Evolutionary conservation across 2,888 invertebrate genomes (phyloP).

Genomic region (Trichacis sp.): DNA sequence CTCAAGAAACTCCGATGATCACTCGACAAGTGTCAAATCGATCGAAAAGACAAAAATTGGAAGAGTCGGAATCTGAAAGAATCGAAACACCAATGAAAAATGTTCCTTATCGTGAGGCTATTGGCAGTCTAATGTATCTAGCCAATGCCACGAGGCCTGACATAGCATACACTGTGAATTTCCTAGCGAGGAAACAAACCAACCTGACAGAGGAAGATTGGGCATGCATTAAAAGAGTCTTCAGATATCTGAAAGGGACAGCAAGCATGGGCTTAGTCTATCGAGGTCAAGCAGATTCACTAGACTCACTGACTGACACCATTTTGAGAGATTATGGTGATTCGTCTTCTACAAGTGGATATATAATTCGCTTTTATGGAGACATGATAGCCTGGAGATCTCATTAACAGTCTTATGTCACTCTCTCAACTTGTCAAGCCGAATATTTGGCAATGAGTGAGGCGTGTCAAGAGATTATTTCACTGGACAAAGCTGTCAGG

Average conservation of each 20-base stretch:
- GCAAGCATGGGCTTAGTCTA: constrained; percentile 21
- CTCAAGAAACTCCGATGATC: constrained; percentile 35
- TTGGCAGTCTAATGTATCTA: too few relatives aligned
- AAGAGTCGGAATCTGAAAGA: not conserved
- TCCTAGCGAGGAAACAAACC: constrained; percentile 23
- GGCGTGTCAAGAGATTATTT: constrained; percentile 38
- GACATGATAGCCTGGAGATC: constrained; percentile 41
- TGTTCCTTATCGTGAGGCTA: constrained; percentile 42
- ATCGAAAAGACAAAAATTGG: constrained; percentile 4
- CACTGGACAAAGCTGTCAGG: too few relatives aligned
- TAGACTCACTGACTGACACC: constrained; percentile 43
- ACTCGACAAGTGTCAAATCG: constrained; percentile 27
- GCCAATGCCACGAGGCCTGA: too few relatives aligned
- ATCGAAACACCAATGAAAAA: too few relatives aligned
- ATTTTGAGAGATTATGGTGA: constrained; percentile 47
- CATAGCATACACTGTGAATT: constrained; percentile 27
- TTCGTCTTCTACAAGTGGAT: too few relatives aligned
- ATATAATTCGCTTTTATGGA: constrained; percentile 33
- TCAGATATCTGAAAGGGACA: constrained; percentile 24
- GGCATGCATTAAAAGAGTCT: constrained; percentile 30
- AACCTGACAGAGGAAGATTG: constrained; percentile 21
- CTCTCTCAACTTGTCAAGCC: too few relatives aligned
- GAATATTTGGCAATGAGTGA: too few relatives aligned
- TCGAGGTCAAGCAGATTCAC: constrained; percentile 2
- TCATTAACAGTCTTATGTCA: constrained; percentile 44